Percentiles rank a stretch among this genome's conserved stretches.
phyloP scores from a whole-genome alignment of 2,888 invertebrate genomes.

The Caenorhabditis sulstoni region DNA sequence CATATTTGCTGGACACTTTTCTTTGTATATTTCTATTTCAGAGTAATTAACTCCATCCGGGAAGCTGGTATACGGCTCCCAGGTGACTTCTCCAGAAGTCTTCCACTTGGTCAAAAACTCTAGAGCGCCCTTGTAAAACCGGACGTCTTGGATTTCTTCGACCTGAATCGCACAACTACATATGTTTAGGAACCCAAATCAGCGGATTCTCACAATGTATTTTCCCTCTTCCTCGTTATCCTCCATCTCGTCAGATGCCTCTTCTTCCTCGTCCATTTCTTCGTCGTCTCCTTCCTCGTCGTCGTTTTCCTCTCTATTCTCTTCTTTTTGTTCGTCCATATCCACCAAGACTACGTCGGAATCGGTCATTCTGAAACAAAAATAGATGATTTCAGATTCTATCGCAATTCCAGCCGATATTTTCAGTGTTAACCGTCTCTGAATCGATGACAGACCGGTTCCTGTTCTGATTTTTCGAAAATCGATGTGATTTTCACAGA shows the following conservation, averaged over 20 bases:
- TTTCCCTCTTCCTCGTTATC: conserved; percentile 10
- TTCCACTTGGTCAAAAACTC: too few species aligned
- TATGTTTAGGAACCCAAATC: background rate
- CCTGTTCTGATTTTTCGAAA: too few species aligned
- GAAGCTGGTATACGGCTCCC: conserved; percentile 32
- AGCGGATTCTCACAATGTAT: too few species aligned
- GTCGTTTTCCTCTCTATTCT: background rate
- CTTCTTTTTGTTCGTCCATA: too few species aligned
- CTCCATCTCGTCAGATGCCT: conserved; percentile 14
- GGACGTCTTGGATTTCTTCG: conserved; percentile 3
- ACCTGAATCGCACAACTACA: background rate
- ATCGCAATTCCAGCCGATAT: background rate
- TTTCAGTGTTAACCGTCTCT: background rate
- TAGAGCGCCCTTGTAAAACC: too few species aligned
- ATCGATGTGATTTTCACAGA: too few species aligned
- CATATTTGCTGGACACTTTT: background rate
- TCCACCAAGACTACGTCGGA: too few species aligned
- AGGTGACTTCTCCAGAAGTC: background rate
- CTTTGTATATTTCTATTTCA: conserved; percentile 2
- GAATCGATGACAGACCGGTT: too few species aligned
- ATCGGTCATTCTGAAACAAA: background rate
- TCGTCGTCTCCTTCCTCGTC: background rate
- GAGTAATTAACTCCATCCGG: background rate
- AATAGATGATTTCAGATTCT: background rate
- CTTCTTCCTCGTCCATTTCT: conserved; percentile 3